Evolutionary conservation across 2,888 invertebrate species (phyloP).

Genomic region (Leptopterna dolabrata): DNA sequence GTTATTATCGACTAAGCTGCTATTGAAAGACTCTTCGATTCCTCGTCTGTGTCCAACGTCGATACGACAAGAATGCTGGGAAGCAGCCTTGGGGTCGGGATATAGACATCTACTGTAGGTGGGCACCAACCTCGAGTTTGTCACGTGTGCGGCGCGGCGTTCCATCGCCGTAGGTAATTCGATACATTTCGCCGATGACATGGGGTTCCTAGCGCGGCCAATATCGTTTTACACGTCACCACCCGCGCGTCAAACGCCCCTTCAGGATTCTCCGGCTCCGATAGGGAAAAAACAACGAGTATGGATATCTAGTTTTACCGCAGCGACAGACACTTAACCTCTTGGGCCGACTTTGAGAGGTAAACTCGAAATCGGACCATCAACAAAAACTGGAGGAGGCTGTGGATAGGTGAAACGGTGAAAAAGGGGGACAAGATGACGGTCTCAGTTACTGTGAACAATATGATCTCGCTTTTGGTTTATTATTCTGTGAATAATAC

Average conservation of each 20-base stretch:
- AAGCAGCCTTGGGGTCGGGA: no score
- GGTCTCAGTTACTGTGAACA: no score
- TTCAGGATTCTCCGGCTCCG: neutral
- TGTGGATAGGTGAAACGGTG: neutral
- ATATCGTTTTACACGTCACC: conserved; percentile 55
- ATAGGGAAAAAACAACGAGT: neutral
- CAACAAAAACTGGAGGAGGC: neutral
- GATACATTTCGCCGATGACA: conserved; percentile 24
- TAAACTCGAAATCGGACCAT: neutral
- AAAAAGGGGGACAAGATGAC: neutral
- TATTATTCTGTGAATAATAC: no score
- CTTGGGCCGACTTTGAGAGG: conserved; percentile 2
- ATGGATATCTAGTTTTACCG: conserved; percentile 20
- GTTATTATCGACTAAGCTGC: no score
- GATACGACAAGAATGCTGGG: no score
- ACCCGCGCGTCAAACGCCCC: conserved; percentile 33
- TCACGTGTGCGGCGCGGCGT: neutral
- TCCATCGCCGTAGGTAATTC: neutral
- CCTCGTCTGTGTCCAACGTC: no score
- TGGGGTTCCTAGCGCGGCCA: conserved; percentile 31
- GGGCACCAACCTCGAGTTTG: neutral
- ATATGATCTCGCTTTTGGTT: no score
- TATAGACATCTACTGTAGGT: no score
- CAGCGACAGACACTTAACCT: conserved; percentile 13
- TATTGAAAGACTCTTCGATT: no score